phyloP scores from a whole-genome alignment of 2,797 vertebrate species.

The Smutsia temminckii region DNA sequence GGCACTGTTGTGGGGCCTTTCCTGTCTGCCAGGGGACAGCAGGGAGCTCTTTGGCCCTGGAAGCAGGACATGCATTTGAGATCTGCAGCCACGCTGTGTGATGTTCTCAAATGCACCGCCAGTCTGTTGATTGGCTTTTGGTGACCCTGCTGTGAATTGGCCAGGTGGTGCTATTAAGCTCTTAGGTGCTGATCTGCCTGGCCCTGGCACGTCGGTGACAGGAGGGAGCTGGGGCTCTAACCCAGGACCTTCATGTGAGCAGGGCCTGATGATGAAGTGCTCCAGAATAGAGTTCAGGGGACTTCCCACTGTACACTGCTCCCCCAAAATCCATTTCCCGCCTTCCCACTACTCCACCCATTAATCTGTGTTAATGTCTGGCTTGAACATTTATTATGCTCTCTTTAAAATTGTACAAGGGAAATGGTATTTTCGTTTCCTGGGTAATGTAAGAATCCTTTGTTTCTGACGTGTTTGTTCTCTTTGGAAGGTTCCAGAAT shows the following conservation, averaged over 20 bases:
- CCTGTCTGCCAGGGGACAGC: background rate
- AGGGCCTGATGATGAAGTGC: background rate
- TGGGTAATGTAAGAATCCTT: background rate
- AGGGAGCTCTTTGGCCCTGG: background rate
- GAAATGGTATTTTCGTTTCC: background rate
- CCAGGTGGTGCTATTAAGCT: accelerated
- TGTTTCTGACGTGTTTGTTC: conserved; percentile 31
- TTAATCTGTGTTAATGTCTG: background rate
- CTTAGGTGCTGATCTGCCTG: background rate
- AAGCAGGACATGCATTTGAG: background rate
- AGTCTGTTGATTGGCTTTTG: background rate
- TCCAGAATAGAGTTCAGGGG: background rate
- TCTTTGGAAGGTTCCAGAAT: conserved; percentile 86
- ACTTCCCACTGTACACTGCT: too few species aligned
- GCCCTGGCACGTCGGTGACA: background rate
- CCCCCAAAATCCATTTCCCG: too few species aligned
- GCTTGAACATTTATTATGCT: background rate
- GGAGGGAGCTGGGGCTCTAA: background rate
- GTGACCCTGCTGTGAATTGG: background rate
- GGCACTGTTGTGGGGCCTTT: background rate
- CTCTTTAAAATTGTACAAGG: background rate
- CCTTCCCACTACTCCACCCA: accelerated
- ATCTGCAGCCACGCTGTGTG: background rate
- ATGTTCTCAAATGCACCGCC: background rate
- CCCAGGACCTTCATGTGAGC: too few species aligned